Conservation (phyloP, 2,888 invertebrate species). For the Drosophila paramelanica region DNA sequence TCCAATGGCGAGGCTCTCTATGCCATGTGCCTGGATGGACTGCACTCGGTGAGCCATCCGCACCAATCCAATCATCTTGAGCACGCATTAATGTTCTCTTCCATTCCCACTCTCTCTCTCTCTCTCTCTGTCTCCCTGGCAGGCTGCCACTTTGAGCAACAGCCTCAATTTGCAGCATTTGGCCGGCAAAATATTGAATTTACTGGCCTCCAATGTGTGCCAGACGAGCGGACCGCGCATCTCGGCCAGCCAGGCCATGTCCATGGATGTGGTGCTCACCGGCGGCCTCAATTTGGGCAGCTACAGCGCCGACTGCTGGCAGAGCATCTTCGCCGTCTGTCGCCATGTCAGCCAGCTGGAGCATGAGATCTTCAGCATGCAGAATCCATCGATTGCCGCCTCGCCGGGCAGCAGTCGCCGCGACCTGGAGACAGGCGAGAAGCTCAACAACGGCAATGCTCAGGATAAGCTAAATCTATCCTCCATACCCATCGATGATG, state of each 20-base stretch:
- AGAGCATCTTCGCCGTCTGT: constrained; percentile 97
- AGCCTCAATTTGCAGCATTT: constrained; percentile 94
- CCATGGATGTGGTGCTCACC: constrained; percentile 95
- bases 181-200: constrained; percentile 94
- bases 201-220: constrained; percentile 95
- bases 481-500: constrained; percentile 88
- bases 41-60: constrained; percentile 89
- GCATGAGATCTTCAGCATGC: constrained; percentile 94
- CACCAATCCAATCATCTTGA: neutral
- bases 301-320: constrained; percentile 97
- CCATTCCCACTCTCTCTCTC: neutral
- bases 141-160: constrained; percentile 95
- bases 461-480: constrained; percentile 87
- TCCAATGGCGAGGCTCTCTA: constrained; percentile 91
- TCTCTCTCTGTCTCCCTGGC: constrained; percentile 1
- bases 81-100: neutral
- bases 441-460: constrained; percentile 83
- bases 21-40: constrained; percentile 93
- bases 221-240: constrained; percentile 91
- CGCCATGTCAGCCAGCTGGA: constrained; percentile 96
- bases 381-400: constrained; percentile 85
- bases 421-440: constrained; percentile 84
- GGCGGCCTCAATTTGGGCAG: constrained; percentile 96
- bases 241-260: constrained; percentile 95
- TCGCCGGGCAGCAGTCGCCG: constrained; percentile 82